Base-by-base conservation (phyloP, 2,888 invertebrate species). In the Tricholauxania praeusta region DNA sequence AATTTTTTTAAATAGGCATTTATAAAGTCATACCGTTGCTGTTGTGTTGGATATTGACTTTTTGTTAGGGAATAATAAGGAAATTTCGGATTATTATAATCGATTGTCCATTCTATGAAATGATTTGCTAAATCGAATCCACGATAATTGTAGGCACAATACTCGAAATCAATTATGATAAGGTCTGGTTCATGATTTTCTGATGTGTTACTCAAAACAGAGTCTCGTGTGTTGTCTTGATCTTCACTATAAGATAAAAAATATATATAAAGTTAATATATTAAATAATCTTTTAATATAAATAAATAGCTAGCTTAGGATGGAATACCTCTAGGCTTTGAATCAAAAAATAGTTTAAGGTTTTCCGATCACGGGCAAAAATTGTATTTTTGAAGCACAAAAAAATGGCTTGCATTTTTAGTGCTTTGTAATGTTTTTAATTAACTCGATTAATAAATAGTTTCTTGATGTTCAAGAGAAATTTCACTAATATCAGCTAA, bases 61-160 rank as follows among this genome's bases (percentile, higher is more conserved):
- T 89, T 89, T 67, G 90, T 88, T 78, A 93, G 93, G 74, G 88
- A 89, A 87, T 93, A 98, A 87, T 92, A 94, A 0, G 97, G 97
- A 79, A 91, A 90, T 49, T 92, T 89, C 0, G 92, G 90, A 73
- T 91, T 91, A 1, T 93, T 95, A 86, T 98, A 97, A 83, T 97
- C 96, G 83, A 95, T 95, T 1, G 91, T 91, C 96, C 96, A 96
- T 86, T 98, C 98, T 77, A 95, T 90, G 86, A 98, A 97, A 83
- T 98, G 98, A 87, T 98, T 98, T 4, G 97, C 97, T 66, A 98
- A 89, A 87, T 98, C 98, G 87, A 97, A 98, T 0, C 94, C 96
- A 67, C 97, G 90, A 81, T 95, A 95, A 85, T 98, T 97, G 88
- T 98, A 98, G 0, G 97, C 95, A 86, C 97, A 97, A 84, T 97